A percentile compares a stretch with the other conserved stretches of the same genome.
phyloP scores from a whole-genome alignment of 2,113 vertebrate genomes.

The Conger conger region DNA sequence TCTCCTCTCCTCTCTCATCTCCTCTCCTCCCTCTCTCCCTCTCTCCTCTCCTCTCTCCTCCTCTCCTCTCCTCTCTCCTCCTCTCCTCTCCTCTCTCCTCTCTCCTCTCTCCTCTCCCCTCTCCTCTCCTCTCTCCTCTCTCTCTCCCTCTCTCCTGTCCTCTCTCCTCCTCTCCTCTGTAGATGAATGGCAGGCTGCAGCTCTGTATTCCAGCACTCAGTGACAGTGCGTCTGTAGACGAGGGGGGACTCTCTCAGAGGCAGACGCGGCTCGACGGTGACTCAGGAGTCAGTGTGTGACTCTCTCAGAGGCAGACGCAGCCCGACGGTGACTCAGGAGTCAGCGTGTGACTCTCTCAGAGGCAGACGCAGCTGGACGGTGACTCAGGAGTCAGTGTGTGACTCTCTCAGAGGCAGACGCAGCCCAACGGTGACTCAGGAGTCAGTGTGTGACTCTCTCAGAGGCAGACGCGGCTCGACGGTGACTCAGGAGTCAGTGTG shows the following conservation, averaged over 20 bases:
- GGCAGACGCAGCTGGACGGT: too few species aligned
- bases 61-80: conserved; percentile 6
- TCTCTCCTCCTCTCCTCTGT: conserved; percentile 12
- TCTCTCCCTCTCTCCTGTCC: conserved; percentile 5
- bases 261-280: neutral
- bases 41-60: neutral
- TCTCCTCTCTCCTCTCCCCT: too few species aligned
- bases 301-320: too few species aligned
- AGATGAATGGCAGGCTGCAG: conserved; percentile 1
- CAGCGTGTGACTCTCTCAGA: too few species aligned
- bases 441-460: too few species aligned
- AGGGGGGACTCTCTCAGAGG: neutral
- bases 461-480: too few species aligned
- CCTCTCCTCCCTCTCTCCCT: neutral
- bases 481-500: too few species aligned
- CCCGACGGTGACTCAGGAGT: too few species aligned
- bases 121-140: neutral
- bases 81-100: conserved; percentile 13
- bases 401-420: too few species aligned
- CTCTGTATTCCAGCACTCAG: neutral
- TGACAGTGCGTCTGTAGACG: conserved; percentile 6
- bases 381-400: too few species aligned
- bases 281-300: neutral
- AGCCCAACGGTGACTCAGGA: too few species aligned
- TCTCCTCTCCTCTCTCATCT: neutral